A percentile compares a stretch with the other conserved stretches of the same genome.
phyloP scores from a whole-genome alignment of 2,888 invertebrate species.

The Catocala sponsa region DNA sequence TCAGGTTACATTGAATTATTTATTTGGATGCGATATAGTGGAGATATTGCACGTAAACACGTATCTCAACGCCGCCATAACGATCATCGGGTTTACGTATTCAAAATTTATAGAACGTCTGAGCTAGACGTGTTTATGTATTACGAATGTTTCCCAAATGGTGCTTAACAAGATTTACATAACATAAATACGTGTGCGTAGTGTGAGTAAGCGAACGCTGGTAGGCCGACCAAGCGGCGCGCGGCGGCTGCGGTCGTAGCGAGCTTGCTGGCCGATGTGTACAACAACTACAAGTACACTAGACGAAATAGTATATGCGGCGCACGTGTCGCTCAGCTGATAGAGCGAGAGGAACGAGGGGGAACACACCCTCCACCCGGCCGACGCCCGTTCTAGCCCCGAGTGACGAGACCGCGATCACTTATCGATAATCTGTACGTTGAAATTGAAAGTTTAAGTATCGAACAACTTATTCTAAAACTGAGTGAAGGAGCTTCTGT shows the following conservation, averaged over 20 bases:
- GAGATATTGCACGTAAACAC: conserved; percentile 22
- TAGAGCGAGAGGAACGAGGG: conserved; percentile 71
- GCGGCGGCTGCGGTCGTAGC: conserved; percentile 15
- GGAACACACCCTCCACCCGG: conserved; percentile 65
- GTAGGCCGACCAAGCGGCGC: background rate
- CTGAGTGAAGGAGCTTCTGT: too few species aligned
- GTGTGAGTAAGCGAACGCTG: conserved; percentile 39
- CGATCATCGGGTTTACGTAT: conserved; percentile 29
- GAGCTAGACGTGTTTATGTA: conserved; percentile 34
- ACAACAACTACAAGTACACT: conserved; percentile 54
- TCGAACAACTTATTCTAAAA: too few species aligned
- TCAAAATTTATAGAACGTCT: conserved; percentile 28
- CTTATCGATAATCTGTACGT: conserved; percentile 36
- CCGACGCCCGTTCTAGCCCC: conserved; percentile 34
- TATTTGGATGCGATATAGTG: background rate
- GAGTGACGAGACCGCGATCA: conserved; percentile 35
- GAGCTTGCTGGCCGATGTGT: conserved; percentile 29
- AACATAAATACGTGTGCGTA: conserved; percentile 38
- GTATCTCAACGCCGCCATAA: conserved; percentile 30
- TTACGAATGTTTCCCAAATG: conserved; percentile 46
- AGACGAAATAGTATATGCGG: conserved; percentile 74
- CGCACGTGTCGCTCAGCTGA: conserved; percentile 86
- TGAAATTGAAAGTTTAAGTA: background rate
- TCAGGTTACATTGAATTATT: too few species aligned
- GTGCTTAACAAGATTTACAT: conserved; percentile 43